A percentile compares a stretch with the other conserved stretches of the same genome.
phyloP scores from a whole-genome alignment of 2,888 invertebrate species.

The Dysmachus trigonus region DNA sequence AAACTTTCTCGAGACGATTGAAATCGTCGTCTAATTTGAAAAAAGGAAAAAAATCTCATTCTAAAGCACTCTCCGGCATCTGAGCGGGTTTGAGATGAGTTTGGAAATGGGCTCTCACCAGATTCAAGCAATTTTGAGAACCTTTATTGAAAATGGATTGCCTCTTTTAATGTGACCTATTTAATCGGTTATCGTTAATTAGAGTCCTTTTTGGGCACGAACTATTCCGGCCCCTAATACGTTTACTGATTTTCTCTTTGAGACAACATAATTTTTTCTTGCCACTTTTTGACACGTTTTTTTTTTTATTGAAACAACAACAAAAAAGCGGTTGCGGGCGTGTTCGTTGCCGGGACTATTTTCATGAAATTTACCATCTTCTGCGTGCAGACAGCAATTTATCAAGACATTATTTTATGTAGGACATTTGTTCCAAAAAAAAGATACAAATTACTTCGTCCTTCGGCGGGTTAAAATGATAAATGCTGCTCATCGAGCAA shows the following conservation, averaged over 20 bases:
- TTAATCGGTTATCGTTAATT: conserved; percentile 13
- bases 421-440: neutral
- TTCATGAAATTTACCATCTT: neutral
- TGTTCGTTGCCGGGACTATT: neutral
- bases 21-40: neutral
- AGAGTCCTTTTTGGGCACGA: neutral
- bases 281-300: neutral
- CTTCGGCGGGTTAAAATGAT: neutral
- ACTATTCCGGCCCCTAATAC: neutral
- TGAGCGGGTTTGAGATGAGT: neutral
- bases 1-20: neutral
- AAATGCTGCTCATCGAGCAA: neutral
- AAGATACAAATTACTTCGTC: neutral
- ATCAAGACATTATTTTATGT: neutral
- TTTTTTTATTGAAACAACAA: neutral
- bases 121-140: neutral
- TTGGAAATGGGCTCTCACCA: neutral
- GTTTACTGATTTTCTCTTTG: neutral
- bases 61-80: neutral
- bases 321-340: neutral
- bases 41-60: neutral
- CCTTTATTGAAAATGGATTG: conserved; percentile 24
- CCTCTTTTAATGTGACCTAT: conserved; percentile 22
- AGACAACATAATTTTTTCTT: neutral
- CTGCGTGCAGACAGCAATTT: neutral